These are phyloP conservation scores for Saccopteryx leptura DNA, from an alignment of 2,113 vertebrate genomes.

Conservation along the genomic window DNA sequence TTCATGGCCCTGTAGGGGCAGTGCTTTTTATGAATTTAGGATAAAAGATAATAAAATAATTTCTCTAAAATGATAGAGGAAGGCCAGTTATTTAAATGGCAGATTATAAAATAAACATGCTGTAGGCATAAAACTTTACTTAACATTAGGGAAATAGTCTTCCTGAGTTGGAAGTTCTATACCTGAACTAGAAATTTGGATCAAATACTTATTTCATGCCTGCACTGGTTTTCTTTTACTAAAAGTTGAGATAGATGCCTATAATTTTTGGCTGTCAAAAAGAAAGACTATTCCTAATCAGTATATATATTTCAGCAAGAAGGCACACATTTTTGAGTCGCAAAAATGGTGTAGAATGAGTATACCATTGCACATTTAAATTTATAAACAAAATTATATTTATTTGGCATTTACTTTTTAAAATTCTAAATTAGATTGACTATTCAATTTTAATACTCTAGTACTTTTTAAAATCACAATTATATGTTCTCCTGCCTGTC, in stretches of 20 bases:
- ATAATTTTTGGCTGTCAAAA: neutral
- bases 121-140: neutral
- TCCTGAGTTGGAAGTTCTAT: slow-evolving; percentile 2
- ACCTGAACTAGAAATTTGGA: neutral
- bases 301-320: neutral
- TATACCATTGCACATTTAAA: neutral
- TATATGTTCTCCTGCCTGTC: neutral
- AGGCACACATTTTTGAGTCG: neutral
- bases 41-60: neutral
- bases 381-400: slow-evolving; percentile 40
- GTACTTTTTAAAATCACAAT: neutral
- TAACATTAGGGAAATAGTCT: neutral
- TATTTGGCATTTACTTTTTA: slow-evolving; percentile 30
- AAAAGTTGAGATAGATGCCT: slow-evolving; percentile 39
- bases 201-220: neutral
- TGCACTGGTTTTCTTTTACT: slow-evolving; percentile 38
- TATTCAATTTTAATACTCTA: slow-evolving; percentile 25
- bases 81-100: slow-evolving; percentile 32
- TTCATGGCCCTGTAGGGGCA: neutral
- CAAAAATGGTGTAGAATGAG: neutral
- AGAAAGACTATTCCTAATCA: neutral
- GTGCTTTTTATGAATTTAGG: neutral
- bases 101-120: slow-evolving; percentile 49
- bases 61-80: slow-evolving; percentile 28
- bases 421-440: slow-evolving; percentile 37